Conservation (phyloP, 2,888 invertebrate species). For the Mallateleia sp. region DNA sequence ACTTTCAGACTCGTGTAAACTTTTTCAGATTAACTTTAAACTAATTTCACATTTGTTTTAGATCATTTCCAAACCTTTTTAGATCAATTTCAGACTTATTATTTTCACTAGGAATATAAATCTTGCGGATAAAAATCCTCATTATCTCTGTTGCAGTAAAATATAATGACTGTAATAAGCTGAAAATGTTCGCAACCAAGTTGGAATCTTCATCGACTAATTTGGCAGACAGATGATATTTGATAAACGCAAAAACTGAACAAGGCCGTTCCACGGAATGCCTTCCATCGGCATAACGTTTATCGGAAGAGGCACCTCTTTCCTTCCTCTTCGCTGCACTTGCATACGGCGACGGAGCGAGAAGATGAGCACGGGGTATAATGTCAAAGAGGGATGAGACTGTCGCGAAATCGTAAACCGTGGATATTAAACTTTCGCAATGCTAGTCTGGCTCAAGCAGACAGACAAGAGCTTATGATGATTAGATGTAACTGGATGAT, state of each 20-base stretch:
- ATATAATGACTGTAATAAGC: conserved; percentile 44
- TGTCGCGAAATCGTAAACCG: conserved; percentile 88
- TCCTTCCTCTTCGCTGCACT: conserved; percentile 63
- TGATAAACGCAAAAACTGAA: conserved; percentile 55
- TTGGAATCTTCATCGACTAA: conserved; percentile 47
- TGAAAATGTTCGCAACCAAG: conserved; percentile 41
- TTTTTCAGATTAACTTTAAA: too few relatives aligned
- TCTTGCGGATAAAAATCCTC: conserved; percentile 11
- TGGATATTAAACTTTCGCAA: conserved; percentile 89
- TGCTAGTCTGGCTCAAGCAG: conserved; percentile 84
- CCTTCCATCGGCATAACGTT: conserved; percentile 64
- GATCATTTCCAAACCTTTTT: too few relatives aligned
- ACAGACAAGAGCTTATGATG: conserved; percentile 89
- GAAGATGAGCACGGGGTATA: conserved; percentile 21
- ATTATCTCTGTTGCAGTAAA: background rate
- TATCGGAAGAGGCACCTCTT: conserved; percentile 69
- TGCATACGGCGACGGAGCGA: conserved; percentile 52
- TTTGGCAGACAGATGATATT: conserved; percentile 38
- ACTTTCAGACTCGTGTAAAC: too few relatives aligned
- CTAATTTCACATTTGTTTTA: too few relatives aligned
- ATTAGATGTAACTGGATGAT: conserved; percentile 90
- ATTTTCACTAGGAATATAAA: too few relatives aligned
- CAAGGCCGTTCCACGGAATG: conserved; percentile 46
- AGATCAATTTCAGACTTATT: too few relatives aligned
- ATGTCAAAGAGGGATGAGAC: conserved; percentile 76